Evolutionary conservation across 2,888 invertebrate genomes (phyloP).

Genomic region (Cenopis cana): DNA sequence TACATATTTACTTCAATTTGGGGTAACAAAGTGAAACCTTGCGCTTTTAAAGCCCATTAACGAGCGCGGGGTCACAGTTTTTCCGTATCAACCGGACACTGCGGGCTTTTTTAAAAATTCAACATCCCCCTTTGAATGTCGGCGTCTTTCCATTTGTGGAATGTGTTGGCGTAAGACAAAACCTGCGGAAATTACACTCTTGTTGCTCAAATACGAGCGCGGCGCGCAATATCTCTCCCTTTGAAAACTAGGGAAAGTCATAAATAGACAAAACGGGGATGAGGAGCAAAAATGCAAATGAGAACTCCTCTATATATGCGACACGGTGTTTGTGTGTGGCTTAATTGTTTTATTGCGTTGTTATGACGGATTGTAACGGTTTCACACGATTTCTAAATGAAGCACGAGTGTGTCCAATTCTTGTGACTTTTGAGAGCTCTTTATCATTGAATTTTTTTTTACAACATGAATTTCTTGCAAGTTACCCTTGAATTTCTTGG

Average conservation of each 20-base stretch:
- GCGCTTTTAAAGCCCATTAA: conserved; percentile 66
- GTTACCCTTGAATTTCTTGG: neutral
- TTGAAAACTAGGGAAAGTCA: conserved; percentile 77
- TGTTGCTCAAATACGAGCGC: conserved; percentile 77
- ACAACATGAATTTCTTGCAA: neutral
- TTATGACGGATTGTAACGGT: conserved; percentile 24
- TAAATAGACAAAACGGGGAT: conserved; percentile 73
- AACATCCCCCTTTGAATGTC: conserved; percentile 70
- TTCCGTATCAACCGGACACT: conserved; percentile 59
- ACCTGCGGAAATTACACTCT: conserved; percentile 80
- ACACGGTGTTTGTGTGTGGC: conserved; percentile 26
- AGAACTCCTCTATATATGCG: conserved; percentile 51
- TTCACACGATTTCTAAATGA: conserved; percentile 3
- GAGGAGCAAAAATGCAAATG: conserved; percentile 49
- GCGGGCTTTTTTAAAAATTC: conserved; percentile 70
- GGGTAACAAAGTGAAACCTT: conserved; percentile 53
- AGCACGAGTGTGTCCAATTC: neutral
- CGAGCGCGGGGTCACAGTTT: conserved; percentile 54
- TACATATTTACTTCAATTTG: conserved; percentile 28
- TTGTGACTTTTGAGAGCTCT: too few relatives aligned
- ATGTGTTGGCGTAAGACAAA: conserved; percentile 78
- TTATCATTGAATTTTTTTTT: too few relatives aligned
- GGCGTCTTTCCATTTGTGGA: conserved; percentile 77
- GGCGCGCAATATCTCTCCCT: conserved; percentile 76
- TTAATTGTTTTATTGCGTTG: conserved; percentile 36